Evolutionary conservation across 1,140 invertebrate species (phyloP), one percentile per base, ranked within the genome.

Genomic region (Leptonema lineaticorne): DNA sequence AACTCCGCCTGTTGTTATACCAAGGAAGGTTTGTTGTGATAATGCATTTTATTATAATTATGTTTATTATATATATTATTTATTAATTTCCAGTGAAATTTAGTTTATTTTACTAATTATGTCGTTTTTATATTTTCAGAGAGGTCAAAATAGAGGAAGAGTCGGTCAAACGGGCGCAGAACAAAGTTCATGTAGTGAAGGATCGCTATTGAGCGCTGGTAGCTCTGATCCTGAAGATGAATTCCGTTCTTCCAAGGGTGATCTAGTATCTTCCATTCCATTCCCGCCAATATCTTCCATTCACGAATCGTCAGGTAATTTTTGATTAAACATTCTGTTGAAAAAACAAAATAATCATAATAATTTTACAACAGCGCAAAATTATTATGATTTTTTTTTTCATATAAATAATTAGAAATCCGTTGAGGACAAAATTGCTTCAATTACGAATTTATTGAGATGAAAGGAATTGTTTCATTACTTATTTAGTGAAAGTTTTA

Each of bases 151-250:
- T 14, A 24, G 67, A 68, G 59, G 67, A 16, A 65, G 48, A 29
- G 30, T 30, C 37, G 77, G 78, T 77, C 81, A 83, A 77, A 80
- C 83, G 6, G 84, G 82, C 48, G 85, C 85, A 75, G 86, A 86
- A 30, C 87, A 88, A 76, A 89, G 87, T 69, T 89, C 87, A 7
- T 89, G 87, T 77, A 89, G 88, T 76, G 88, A 89, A 76, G 88
- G 88, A 59, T 89, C 88, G 26, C 80, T 90, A 30, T 84, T 89
- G 77, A 89, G 88, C 77, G 88, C 89, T 81, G 87, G 85, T 63
- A 88, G 87, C 76, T 89, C 87, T 2, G 87, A 89, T 79, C 88
- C 87, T 79, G 88, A 89, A 71, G 87, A 88, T 78, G 86, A 82
- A 73, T 78, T 76, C 75, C 77, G 78, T 76, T 79, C 71, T 16